Base-by-base conservation (phyloP, 1,140 invertebrate species). In the Pseudomyrmex sp. region DNA sequence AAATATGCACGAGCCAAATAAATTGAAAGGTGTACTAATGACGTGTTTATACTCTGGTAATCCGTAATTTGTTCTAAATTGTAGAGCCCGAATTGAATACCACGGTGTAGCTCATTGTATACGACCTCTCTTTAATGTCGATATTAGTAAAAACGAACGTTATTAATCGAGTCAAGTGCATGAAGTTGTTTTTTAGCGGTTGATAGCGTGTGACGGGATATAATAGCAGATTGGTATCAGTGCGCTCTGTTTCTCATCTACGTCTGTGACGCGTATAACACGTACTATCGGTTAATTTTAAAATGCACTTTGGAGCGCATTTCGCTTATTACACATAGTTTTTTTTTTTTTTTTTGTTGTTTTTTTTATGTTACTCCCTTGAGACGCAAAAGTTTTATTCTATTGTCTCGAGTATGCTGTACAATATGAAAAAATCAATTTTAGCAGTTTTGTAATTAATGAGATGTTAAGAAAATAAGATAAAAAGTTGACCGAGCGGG, bases 401-500 rank as follows among this genome's bases (percentile, higher is more conserved):
- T 35, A 56, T 23, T 35, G 35, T 35, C 35, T 35, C 5, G 5
- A 35, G 35, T 35, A 35, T 35, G 35, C 35, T 35, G 35, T 35
- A 7, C 5, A 35, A 69, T 5, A 46, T 13, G 46, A 46, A 80
- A 50, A 13, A 72, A 18, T 10, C 15, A 2, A 59, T 59, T n/a
- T n/a, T 56, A 20, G 12, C 12, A 2, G 15, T 20, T 18, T 12
- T 12, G 26, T 2, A 48, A 10, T n/a, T 13, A 35, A 35, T 65
- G 50, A 26, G 50, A 77, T 84, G 79, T 68, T 69, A 44, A 69
- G 54, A 52, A 84, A 56, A 69, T 35, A 69, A 35, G 7, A 35
- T 35, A 7, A 35, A 5, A 35, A 35, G 5, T 35, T 35, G 35
- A 35, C 0, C 4, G 35, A 35, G 35, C 5, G 0, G 35, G 35